phyloP scores from a whole-genome alignment of 2,888 invertebrate species.

The Lapara coniferarum region DNA sequence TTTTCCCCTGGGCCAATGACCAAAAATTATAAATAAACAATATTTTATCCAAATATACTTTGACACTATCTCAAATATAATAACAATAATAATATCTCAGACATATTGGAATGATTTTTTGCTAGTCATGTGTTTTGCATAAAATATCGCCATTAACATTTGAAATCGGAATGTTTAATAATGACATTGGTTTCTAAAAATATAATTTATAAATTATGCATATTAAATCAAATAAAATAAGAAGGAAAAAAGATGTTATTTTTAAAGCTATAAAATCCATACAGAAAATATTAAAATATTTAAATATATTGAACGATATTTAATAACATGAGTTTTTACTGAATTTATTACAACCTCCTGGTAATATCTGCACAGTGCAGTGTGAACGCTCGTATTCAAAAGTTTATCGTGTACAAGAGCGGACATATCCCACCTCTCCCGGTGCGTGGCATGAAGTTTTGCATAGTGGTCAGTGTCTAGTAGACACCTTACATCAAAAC shows the following conservation, averaged over 20 bases:
- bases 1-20: too few species aligned
- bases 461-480: constrained; percentile 64
- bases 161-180: not conserved
- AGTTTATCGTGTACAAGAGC: constrained; percentile 51
- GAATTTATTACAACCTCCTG: not conserved
- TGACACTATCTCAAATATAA: too few species aligned
- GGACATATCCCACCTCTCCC: constrained; percentile 55
- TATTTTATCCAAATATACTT: too few species aligned
- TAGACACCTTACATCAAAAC: constrained; percentile 81
- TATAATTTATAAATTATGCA: not conserved
- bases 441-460: constrained; percentile 59
- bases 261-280: not conserved
- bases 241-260: not conserved
- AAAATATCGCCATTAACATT: constrained; percentile 1
- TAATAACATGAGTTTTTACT: not conserved
- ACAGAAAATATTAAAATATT: not conserved
- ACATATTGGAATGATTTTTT: not conserved
- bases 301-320: not conserved
- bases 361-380: constrained; percentile 8
- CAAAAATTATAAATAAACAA: too few species aligned
- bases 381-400: constrained; percentile 42
- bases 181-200: not conserved
- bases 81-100: too few species aligned
- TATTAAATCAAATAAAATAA: not conserved
- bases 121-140: not conserved